phyloP scores from a whole-genome alignment of 2,888 invertebrate species.

The Labia minor region DNA sequence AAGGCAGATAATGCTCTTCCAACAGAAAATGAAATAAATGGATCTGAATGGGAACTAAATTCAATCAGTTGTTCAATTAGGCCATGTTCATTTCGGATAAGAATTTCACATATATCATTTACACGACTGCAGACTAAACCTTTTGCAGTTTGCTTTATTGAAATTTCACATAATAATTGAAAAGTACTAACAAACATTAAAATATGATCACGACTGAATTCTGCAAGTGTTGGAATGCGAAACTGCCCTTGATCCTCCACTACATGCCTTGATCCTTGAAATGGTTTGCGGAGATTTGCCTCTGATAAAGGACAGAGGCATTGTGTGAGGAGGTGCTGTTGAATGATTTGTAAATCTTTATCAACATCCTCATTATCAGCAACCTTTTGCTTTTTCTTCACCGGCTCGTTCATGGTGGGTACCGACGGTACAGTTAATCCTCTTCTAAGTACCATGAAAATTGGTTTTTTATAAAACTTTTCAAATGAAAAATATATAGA shows the following conservation, averaged over 20 bases:
- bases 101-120: slow-evolving; percentile 66
- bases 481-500: too few relatives aligned
- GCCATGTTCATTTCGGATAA: slow-evolving; percentile 69
- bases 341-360: slow-evolving; percentile 48
- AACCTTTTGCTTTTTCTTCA: slow-evolving; percentile 71
- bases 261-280: slow-evolving; percentile 45
- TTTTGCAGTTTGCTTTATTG: slow-evolving; percentile 70
- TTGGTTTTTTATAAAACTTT: slow-evolving; percentile 18
- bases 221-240: slow-evolving; percentile 38
- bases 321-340: slow-evolving; percentile 58
- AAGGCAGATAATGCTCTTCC: slow-evolving; percentile 71
- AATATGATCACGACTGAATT: slow-evolving; percentile 54
- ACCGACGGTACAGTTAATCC: slow-evolving; percentile 43
- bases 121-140: slow-evolving; percentile 73
- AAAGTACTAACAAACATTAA: slow-evolving; percentile 72
- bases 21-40: slow-evolving; percentile 69
- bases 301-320: slow-evolving; percentile 70
- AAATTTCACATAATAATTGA: slow-evolving; percentile 72
- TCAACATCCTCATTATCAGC: slow-evolving; percentile 46
- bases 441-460: slow-evolving; percentile 52
- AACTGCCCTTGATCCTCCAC: slow-evolving; percentile 23
- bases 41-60: slow-evolving; percentile 64
- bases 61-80: slow-evolving; percentile 75
- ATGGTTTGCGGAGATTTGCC: slow-evolving; percentile 55
- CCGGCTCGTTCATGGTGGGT: slow-evolving; percentile 68